Conservation (phyloP, 2,797 vertebrate species). For the Siniperca undulata region DNA sequence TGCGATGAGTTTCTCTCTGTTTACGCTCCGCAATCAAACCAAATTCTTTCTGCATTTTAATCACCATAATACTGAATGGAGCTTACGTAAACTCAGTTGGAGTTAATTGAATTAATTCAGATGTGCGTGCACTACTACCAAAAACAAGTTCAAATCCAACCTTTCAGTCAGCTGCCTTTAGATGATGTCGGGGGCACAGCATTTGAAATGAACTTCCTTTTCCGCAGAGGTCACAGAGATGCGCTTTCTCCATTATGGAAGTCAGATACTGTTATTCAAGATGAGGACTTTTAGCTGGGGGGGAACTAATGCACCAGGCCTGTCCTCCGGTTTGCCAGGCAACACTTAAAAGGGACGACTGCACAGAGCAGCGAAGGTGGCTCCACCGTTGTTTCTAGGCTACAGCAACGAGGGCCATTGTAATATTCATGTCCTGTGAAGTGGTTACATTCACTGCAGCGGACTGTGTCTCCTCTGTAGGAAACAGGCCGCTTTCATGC, state of each 20-base stretch:
- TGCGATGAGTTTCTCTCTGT: constrained; percentile 17
- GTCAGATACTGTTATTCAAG: constrained; percentile 50
- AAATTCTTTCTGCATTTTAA: constrained; percentile 1
- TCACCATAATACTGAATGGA: background rate
- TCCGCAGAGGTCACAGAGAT: constrained; percentile 33
- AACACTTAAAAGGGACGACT: constrained; percentile 64
- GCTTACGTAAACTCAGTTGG: background rate
- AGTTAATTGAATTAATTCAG: constrained; percentile 17
- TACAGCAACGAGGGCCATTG: constrained; percentile 60
- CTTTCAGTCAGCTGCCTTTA: background rate
- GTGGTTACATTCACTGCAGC: constrained; percentile 54
- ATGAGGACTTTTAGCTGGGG: constrained; percentile 39
- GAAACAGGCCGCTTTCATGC: constrained; percentile 1
- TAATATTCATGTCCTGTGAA: constrained; percentile 70
- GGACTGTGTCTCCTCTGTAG: constrained; percentile 23
- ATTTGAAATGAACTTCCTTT: constrained; percentile 14
- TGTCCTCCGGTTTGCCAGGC: constrained; percentile 65
- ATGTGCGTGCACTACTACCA: background rate
- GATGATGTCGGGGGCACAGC: background rate
- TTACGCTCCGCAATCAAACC: constrained; percentile 9
- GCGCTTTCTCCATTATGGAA: constrained; percentile 30
- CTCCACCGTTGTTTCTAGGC: constrained; percentile 66
- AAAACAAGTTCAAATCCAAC: background rate
- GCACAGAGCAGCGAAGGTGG: constrained; percentile 31
- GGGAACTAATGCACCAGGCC: constrained; percentile 58